These are phyloP conservation scores for Salmo trutta DNA, from an alignment of 2,797 vertebrate genomes.

Conservation along the genomic window DNA sequence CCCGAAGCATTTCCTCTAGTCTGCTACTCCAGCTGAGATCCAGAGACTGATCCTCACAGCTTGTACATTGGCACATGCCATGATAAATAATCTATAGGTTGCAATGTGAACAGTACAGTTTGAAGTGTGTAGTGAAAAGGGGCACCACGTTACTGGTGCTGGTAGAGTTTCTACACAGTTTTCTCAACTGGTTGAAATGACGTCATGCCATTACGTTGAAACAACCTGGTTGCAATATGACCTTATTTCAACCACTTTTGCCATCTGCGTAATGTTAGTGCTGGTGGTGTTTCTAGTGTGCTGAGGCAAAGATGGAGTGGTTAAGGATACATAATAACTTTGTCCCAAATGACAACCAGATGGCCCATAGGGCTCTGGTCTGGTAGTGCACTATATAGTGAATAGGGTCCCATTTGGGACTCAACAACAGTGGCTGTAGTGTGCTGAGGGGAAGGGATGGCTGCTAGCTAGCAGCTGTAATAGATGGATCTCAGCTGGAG, in stretches of 20 bases:
- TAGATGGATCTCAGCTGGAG: conserved; percentile 71
- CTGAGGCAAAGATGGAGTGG: conserved; percentile 54
- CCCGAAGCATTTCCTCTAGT: conserved; percentile 66
- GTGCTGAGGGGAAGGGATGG: conserved; percentile 54
- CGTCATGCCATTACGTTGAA: too few relatives aligned
- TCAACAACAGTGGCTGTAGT: neutral
- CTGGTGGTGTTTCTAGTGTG: too few relatives aligned
- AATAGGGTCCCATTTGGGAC: neutral
- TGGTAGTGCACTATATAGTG: neutral
- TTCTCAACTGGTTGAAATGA: too few relatives aligned
- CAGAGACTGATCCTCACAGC: too few relatives aligned
- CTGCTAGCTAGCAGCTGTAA: conserved; percentile 44
- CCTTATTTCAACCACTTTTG: too few relatives aligned
- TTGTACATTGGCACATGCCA: too few relatives aligned
- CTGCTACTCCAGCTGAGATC: conserved; percentile 14
- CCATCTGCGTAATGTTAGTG: too few relatives aligned
- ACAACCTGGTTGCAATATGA: too few relatives aligned
- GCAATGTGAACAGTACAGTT: conserved; percentile 3
- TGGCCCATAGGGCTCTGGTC: too few relatives aligned
- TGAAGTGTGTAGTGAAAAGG: conserved; percentile 29
- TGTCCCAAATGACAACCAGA: neutral
- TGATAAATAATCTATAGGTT: neutral
- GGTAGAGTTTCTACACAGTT: conserved; percentile 48
- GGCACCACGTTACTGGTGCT: conserved; percentile 45
- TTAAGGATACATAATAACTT: conserved; percentile 47